Percentiles rank a stretch among this genome's conserved stretches.
These are phyloP conservation scores for Synchiropus splendidus DNA, from an alignment of 2,113 vertebrate genomes.

Conservation along the genomic window DNA sequence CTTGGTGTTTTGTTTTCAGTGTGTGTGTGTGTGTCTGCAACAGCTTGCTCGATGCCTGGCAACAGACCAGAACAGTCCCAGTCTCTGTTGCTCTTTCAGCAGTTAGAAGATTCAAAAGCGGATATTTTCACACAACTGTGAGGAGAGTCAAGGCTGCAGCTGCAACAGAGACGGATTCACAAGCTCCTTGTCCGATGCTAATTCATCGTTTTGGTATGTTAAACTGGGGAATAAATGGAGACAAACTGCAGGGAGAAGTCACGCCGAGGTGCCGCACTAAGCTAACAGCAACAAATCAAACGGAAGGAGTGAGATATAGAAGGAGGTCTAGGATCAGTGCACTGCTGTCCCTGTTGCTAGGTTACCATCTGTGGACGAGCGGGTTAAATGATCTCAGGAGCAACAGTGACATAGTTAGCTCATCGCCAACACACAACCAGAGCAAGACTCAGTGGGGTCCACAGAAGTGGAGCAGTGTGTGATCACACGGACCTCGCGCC, in stretches of 20 bases:
- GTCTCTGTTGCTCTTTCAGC: background rate
- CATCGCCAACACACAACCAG: conserved; percentile 27
- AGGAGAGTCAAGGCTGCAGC: no score
- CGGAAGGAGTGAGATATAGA: conserved; percentile 17
- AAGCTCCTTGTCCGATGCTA: no score
- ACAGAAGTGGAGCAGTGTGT: conserved; percentile 27
- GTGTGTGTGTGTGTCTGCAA: conserved; percentile 4
- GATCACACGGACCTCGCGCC: background rate
- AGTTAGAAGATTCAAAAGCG: no score
- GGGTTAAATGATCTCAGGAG: conserved; percentile 58
- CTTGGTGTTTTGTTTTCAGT: background rate
- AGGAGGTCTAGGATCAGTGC: conserved; percentile 42
- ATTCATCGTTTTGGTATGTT: no score
- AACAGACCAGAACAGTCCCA: conserved; percentile 13
- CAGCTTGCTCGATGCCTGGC: conserved; percentile 13
- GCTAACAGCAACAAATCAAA: conserved; percentile 19
- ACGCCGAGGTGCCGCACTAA: background rate
- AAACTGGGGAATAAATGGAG: background rate
- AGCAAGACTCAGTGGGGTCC: background rate
- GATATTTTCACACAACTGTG: no score
- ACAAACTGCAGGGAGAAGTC: background rate
- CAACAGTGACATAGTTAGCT: conserved; percentile 55
- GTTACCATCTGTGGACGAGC: conserved; percentile 40
- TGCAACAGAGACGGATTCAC: no score
- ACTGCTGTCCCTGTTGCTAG: conserved; percentile 58